These are phyloP conservation scores for Apamea anceps DNA, from an alignment of 2,888 invertebrate species.

Conservation along the genomic window DNA sequence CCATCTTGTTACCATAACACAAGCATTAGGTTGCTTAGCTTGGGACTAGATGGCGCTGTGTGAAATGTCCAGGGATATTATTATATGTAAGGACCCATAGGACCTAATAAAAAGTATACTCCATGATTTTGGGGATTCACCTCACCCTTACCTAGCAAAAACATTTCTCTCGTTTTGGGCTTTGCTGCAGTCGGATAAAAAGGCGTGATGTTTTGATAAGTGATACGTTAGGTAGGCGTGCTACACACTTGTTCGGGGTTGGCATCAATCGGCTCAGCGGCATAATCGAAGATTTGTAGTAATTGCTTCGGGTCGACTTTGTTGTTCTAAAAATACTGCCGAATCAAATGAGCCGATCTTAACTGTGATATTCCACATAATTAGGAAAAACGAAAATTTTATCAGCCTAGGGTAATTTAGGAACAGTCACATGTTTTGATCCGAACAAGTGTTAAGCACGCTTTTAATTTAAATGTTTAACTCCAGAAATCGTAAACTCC, in stretches of 20 bases:
- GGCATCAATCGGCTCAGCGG: background rate
- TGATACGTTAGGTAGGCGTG: background rate
- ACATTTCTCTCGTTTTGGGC: too few relatives aligned
- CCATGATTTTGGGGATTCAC: background rate
- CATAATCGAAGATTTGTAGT: background rate
- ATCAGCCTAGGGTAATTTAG: too few relatives aligned
- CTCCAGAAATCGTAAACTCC: background rate
- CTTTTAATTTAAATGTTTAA: background rate
- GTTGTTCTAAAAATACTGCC: background rate
- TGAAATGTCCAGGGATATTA: too few relatives aligned
- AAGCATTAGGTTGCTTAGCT: too few relatives aligned
- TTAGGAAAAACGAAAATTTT: too few relatives aligned
- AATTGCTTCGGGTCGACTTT: background rate
- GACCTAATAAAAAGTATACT: background rate
- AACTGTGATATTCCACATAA: too few relatives aligned
- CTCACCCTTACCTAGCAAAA: background rate
- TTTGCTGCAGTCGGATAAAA: background rate
- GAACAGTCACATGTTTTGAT: too few relatives aligned
- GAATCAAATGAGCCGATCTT: background rate
- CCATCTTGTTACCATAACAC: too few relatives aligned
- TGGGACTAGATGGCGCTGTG: too few relatives aligned
- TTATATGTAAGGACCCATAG: too few relatives aligned
- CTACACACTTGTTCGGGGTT: background rate
- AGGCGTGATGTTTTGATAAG: background rate
- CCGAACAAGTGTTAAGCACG: background rate